Percentiles rank a stretch among this genome's conserved stretches.
Evolutionary conservation across 1,140 invertebrate genomes (phyloP).

Genomic region (Caerostris darwini): DNA sequence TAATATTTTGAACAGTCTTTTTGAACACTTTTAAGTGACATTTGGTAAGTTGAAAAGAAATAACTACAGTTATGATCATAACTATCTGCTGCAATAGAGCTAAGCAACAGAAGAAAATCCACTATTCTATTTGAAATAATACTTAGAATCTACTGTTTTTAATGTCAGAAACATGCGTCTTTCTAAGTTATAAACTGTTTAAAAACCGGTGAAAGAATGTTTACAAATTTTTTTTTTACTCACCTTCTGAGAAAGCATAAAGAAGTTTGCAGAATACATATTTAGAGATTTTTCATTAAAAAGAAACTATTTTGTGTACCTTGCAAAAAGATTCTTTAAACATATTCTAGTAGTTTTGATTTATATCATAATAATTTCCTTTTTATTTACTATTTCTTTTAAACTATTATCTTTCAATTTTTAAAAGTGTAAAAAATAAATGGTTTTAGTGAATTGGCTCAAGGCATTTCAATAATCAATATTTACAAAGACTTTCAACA

Average conservation of each 20-base stretch:
- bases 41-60: too few species aligned
- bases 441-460: not conserved
- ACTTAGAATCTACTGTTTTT: not conserved
- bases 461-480: slow-evolving; percentile 1
- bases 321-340: not conserved
- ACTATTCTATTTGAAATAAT: not conserved
- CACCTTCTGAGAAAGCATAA: slow-evolving; percentile 4
- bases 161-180: not conserved
- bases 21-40: too few species aligned
- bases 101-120: too few species aligned
- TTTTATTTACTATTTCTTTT: not conserved
- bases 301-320: not conserved
- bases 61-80: too few species aligned
- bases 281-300: not conserved
- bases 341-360: not conserved
- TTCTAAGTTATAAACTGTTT: not conserved
- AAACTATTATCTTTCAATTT: not conserved
- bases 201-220: not conserved
- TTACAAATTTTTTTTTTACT: not conserved
- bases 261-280: not conserved
- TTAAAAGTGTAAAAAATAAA: slow-evolving; percentile 11
- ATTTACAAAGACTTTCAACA: not conserved
- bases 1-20: too few species aligned
- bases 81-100: too few species aligned
- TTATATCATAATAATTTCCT: not conserved